phyloP scores from a whole-genome alignment of 2,797 vertebrate genomes.

The Ctenochaetus hawaiiensis region DNA sequence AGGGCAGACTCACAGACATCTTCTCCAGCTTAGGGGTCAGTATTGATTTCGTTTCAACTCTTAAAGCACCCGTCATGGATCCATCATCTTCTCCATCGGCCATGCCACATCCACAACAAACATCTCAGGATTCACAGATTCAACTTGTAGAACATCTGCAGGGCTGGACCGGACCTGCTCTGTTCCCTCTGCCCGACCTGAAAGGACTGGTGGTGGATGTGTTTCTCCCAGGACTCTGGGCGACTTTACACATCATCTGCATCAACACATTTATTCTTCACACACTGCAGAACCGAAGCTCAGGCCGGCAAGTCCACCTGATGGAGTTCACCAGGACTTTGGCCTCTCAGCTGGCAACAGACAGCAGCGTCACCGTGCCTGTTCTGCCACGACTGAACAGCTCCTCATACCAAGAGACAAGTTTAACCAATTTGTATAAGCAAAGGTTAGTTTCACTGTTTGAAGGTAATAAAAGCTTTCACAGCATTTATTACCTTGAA shows the following conservation, averaged over 20 bases:
- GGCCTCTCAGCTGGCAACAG: constrained; percentile 68
- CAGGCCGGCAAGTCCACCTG: constrained; percentile 50
- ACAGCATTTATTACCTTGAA: neutral
- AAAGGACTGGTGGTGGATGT: constrained; percentile 39
- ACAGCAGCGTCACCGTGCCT: constrained; percentile 56
- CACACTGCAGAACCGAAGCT: constrained; percentile 65
- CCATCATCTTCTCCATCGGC: neutral
- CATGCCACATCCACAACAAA: neutral
- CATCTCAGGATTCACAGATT: constrained; percentile 32
- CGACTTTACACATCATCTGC: constrained; percentile 70
- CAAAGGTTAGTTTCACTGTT: constrained; percentile 55
- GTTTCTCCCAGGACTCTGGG: constrained; percentile 79
- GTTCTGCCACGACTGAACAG: constrained; percentile 61
- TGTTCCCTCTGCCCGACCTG: constrained; percentile 60
- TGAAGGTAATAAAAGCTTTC: neutral
- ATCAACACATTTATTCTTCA: constrained; percentile 82
- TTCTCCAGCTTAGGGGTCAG: constrained; percentile 62
- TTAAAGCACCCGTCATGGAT: constrained; percentile 7
- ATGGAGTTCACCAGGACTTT: constrained; percentile 71
- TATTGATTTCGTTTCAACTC: constrained; percentile 56
- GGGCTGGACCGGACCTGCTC: constrained; percentile 76
- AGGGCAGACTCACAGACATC: constrained; percentile 54
- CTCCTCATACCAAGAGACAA: constrained; percentile 52
- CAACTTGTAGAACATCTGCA: constrained; percentile 62
- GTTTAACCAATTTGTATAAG: constrained; percentile 19